These are phyloP conservation scores for Eulemur macaco DNA, from an alignment of 2,113 vertebrate species.

Conservation along the genomic window DNA sequence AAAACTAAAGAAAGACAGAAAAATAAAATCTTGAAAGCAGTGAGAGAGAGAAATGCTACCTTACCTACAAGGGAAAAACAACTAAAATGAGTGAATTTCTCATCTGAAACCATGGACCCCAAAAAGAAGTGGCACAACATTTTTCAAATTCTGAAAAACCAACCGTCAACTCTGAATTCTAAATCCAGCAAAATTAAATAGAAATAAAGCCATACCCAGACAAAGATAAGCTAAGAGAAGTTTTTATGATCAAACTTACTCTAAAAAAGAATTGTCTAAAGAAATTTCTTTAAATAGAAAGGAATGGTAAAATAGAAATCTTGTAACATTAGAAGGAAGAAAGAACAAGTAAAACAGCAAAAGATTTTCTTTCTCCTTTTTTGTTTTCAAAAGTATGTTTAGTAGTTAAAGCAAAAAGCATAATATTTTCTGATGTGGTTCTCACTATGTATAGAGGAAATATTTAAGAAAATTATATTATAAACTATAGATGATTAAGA, in stretches of 20 bases:
- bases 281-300: not conserved
- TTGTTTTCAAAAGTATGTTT: not conserved
- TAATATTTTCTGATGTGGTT: not conserved
- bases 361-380: not conserved
- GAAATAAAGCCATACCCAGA: not conserved
- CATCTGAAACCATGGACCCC: too few relatives aligned
- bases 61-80: too few relatives aligned
- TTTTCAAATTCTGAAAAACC: not conserved
- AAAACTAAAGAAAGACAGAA: not conserved
- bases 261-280: not conserved
- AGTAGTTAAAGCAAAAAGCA: not conserved
- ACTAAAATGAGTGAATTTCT: too few relatives aligned
- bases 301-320: not conserved
- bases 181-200: not conserved
- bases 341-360: not conserved
- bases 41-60: too few relatives aligned
- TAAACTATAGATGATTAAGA: not conserved
- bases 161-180: not conserved
- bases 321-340: not conserved
- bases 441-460: not conserved
- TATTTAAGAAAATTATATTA: not conserved
- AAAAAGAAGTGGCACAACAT: too few relatives aligned
- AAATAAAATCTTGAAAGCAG: not conserved
- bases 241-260: not conserved
- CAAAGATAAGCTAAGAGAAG: not conserved